A percentile compares a stretch with the other conserved stretches of the same genome.
phyloP scores from a whole-genome alignment of 2,113 vertebrate species.

The Archilochus colubris region DNA sequence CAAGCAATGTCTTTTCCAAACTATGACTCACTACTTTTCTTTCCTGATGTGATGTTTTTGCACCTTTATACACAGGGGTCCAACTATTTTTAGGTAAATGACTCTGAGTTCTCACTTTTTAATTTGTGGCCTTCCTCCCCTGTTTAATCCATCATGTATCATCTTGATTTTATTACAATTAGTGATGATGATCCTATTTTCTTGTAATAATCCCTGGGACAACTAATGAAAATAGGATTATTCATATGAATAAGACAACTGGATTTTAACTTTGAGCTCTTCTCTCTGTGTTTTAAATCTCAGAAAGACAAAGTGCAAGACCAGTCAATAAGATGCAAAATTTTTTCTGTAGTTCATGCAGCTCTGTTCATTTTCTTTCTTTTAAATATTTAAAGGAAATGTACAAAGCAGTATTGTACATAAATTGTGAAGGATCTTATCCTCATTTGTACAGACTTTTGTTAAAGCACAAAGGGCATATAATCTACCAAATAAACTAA shows the following conservation, averaged over 20 bases:
- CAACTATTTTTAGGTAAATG: neutral
- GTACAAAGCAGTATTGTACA: neutral
- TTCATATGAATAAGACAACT: neutral
- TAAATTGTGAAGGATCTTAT: neutral
- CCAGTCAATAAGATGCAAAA: neutral
- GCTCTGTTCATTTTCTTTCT: neutral
- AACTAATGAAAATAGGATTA: neutral
- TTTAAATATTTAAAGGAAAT: neutral
- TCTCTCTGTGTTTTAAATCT: neutral
- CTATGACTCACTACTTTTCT: neutral
- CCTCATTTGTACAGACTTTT: neutral
- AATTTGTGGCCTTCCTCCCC: neutral
- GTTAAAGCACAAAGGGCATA: neutral
- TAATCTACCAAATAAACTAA: neutral
- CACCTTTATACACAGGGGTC: neutral
- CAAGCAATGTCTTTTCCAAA: neutral
- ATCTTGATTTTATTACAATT: neutral
- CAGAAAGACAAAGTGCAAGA: neutral
- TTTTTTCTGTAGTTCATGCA: neutral
- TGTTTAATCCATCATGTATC: neutral
- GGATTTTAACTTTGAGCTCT: neutral
- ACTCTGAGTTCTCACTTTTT: neutral
- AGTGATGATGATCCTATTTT: neutral
- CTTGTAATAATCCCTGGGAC: neutral
- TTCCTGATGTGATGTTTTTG: neutral